Percentiles rank a stretch among this genome's conserved stretches.
phyloP scores from a whole-genome alignment of 2,797 vertebrate genomes.

The Oreochromis mossambicus region DNA sequence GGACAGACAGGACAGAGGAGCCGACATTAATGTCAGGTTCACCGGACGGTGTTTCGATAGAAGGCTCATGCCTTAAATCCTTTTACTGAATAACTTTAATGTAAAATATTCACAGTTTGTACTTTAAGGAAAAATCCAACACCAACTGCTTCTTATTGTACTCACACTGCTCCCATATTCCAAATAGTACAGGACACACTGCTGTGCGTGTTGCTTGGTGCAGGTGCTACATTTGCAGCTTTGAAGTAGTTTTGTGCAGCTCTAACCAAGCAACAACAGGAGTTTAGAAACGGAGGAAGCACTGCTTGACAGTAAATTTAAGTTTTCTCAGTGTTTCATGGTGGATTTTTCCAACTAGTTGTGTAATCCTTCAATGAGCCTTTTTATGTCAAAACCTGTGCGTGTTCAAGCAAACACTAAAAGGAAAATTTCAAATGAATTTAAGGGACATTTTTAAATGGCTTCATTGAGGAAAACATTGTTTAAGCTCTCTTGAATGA shows the following conservation, averaged over 20 bases:
- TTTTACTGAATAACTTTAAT: not conserved
- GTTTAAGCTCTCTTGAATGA: not conserved
- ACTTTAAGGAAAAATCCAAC: constrained; percentile 32
- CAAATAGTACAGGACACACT: not conserved
- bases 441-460: not conserved
- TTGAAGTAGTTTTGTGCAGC: not conserved
- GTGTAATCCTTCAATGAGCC: constrained; percentile 28
- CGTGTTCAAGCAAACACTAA: not conserved
- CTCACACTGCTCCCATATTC: not conserved
- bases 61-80: not conserved
- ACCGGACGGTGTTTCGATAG: not conserved
- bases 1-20: not conserved
- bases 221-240: not conserved
- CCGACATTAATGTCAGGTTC: not conserved
- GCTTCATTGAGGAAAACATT: constrained; percentile 39
- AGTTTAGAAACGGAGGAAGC: not conserved
- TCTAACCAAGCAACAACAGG: not conserved
- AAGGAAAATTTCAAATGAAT: not conserved
- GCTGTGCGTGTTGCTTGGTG: not conserved
- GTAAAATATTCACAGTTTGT: not conserved
- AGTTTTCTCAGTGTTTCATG: not conserved
- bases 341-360: constrained; percentile 31
- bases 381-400: not conserved
- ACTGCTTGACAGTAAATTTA: not conserved
- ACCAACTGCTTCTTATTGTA: not conserved